These are phyloP conservation scores for Brenthis daphne DNA, from an alignment of 2,888 invertebrate species.

Conservation along the genomic window DNA sequence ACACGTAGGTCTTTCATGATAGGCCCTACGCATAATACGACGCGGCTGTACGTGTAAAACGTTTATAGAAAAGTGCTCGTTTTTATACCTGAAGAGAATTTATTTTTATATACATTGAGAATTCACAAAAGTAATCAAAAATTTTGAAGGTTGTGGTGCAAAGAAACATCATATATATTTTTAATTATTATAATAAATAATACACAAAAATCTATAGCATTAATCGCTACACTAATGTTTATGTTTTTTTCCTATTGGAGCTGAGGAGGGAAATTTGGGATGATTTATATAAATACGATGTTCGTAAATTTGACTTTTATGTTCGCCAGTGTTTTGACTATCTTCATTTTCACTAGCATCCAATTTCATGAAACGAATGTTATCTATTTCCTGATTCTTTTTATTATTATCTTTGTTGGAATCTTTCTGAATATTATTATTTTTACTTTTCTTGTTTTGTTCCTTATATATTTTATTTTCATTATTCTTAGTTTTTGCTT, in stretches of 20 bases:
- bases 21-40: too few species aligned
- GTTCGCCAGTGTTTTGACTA: slow-evolving; percentile 12
- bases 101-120: too few species aligned
- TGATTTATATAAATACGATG: slow-evolving; percentile 39
- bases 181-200: slow-evolving; percentile 15
- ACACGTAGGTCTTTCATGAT: too few species aligned
- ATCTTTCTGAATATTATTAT: neutral
- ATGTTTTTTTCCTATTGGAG: slow-evolving; percentile 3
- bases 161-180: neutral
- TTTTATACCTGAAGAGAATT: too few species aligned
- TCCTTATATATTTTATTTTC: slow-evolving; percentile 3
- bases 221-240: slow-evolving; percentile 6
- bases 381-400: slow-evolving; percentile 3
- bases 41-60: too few species aligned
- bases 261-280: slow-evolving; percentile 25
- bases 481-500: neutral
- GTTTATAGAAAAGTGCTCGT: too few species aligned
- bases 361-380: neutral
- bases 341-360: neutral
- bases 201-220: neutral
- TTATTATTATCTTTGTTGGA: slow-evolving; percentile 9
- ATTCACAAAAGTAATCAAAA: too few species aligned
- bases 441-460: neutral
- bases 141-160: too few species aligned
- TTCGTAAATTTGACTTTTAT: slow-evolving; percentile 32